Conservation (phyloP, 2,113 vertebrate genomes). For the Hassar affinis region DNA sequence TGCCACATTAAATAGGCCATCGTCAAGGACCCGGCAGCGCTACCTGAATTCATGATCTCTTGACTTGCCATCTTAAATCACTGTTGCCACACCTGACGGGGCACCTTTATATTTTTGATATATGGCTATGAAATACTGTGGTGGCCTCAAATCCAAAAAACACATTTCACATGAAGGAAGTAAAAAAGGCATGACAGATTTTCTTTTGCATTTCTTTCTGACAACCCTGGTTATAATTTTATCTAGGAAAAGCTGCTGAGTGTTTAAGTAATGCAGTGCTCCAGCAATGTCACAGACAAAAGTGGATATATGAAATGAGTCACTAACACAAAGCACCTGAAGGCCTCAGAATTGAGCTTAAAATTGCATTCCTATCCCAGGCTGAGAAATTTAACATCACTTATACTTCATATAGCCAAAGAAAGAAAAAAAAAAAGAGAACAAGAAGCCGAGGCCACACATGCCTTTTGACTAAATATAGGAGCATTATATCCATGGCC, state of each 20-base stretch:
- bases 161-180: background rate
- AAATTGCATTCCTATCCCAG: background rate
- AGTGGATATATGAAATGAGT: constrained; percentile 28
- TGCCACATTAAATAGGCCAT: background rate
- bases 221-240: constrained; percentile 4
- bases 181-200: background rate
- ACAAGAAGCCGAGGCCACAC: constrained; percentile 5
- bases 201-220: background rate
- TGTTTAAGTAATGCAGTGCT: constrained; percentile 12
- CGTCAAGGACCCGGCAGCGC: background rate
- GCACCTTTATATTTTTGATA: background rate
- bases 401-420: background rate
- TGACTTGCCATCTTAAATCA: background rate
- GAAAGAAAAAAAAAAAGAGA: background rate
- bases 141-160: background rate
- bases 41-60: background rate
- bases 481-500: constrained; percentile 17
- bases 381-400: constrained; percentile 26
- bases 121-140: background rate
- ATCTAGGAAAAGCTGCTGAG: constrained; percentile 3
- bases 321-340: constrained; percentile 30
- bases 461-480: constrained; percentile 37
- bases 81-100: background rate
- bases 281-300: constrained; percentile 19
- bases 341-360: background rate